Evolutionary conservation across 2,113 vertebrate species (phyloP).

Genomic region (Bombycilla garrulus): DNA sequence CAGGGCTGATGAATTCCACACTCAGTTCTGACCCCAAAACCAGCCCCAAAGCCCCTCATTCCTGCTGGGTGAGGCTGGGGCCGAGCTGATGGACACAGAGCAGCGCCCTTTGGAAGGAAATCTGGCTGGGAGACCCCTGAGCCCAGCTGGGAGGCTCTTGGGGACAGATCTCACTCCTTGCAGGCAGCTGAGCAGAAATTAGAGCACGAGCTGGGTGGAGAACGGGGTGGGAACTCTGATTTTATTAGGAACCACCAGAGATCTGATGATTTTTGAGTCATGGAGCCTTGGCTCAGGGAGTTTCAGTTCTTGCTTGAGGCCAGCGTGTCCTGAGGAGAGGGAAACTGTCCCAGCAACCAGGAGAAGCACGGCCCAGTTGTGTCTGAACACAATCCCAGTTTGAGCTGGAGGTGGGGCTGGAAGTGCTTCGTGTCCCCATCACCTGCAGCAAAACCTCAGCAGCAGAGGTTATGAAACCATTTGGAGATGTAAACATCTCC

Average conservation of each 20-base stretch:
- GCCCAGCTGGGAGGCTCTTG: neutral
- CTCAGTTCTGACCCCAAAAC: neutral
- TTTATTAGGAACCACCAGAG: neutral
- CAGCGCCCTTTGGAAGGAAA: neutral
- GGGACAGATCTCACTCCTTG: neutral
- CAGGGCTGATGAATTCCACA: neutral
- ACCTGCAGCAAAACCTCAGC: neutral
- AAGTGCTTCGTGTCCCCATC: accelerated
- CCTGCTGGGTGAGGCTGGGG: neutral
- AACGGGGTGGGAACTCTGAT: neutral
- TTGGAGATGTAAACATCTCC: neutral
- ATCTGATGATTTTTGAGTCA: neutral
- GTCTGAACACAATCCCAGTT: neutral
- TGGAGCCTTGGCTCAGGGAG: neutral
- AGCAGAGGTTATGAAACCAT: neutral
- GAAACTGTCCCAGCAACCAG: neutral
- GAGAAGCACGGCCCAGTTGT: accelerated
- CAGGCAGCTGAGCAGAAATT: neutral
- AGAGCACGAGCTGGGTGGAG: neutral
- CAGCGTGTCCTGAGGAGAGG: neutral
- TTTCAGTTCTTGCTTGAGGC: neutral
- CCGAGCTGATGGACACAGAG: neutral
- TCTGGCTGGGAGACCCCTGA: neutral
- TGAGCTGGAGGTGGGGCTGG: neutral
- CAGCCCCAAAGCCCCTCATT: neutral